Conservation (phyloP, 2,888 invertebrate genomes). For the Chrysomela aeneicollis region DNA sequence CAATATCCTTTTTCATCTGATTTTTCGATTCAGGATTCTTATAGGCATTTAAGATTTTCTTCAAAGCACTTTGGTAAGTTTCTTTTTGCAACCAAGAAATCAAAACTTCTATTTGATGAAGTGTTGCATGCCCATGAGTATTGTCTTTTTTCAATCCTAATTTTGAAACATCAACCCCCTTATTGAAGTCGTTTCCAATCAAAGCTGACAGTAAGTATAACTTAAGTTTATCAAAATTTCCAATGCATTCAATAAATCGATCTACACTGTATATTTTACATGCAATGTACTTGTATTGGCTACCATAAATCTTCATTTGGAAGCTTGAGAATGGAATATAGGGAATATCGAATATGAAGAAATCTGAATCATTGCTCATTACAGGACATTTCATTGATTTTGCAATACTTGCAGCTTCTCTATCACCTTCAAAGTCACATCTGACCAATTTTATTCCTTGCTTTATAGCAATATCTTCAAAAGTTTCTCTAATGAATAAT, state of each 20-base stretch:
- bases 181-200: constrained; percentile 82
- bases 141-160: constrained; percentile 68
- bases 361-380: constrained; percentile 93
- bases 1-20: constrained; percentile 67
- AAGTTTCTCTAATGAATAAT: constrained; percentile 76
- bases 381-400: constrained; percentile 83
- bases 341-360: constrained; percentile 84
- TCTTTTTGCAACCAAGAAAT: constrained; percentile 80
- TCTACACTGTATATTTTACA: constrained; percentile 79
- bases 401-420: constrained; percentile 84
- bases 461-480: constrained; percentile 73
- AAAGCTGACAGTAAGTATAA: constrained; percentile 84
- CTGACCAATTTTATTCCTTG: constrained; percentile 73
- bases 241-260: constrained; percentile 71
- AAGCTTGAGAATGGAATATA: constrained; percentile 82
- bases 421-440: constrained; percentile 90
- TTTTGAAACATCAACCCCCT: constrained; percentile 24
- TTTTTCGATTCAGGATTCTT: constrained; percentile 64
- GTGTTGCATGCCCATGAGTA: constrained; percentile 78
- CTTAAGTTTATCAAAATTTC: constrained; percentile 63
- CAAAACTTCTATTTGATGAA: constrained; percentile 72
- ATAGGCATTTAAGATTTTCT: constrained; percentile 71
- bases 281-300: constrained; percentile 61
- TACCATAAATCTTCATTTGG: constrained; percentile 59
- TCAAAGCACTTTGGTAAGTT: constrained; percentile 74